Evolutionary conservation across 1,140 invertebrate genomes (phyloP), one percentile per base, ranked within the genome.

Genomic region (Drosophila pectinifera): DNA sequence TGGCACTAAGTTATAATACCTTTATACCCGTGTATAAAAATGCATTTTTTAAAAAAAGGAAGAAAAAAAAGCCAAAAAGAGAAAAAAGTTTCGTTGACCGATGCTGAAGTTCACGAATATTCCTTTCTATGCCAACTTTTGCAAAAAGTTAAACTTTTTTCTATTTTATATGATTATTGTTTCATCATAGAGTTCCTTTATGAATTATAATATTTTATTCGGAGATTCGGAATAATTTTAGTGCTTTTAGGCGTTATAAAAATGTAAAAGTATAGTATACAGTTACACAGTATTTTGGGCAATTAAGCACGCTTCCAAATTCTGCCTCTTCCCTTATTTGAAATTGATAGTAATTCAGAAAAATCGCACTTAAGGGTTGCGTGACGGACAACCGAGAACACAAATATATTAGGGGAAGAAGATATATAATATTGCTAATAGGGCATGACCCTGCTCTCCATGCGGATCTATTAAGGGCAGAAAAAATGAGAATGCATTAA

Each of bases 401-500:
- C 73, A 42, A 26, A 28, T 24, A 42, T 36, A 36, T 18, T 28
- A 31, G 61, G 59, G 58, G 39, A 62, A 58, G 36, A 64, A 36
- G 18, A 53, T 22, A 22, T 53, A 53, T 53, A 53, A 53, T 77
- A 81, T 81, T 75, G 57, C 54, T 78, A 78, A 74, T 78, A 61
- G 53, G 48, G 26, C 46, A 43, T 64, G 56, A 67, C 59, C 59
- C 59, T 36, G 49, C 31, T 11, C 28, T 31, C 59, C 26, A 59
- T 41, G 36, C 48, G 24, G 7, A 39, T 41, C 56, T 59, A 41
- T 24, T 61, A 59, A 58, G 49, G 69, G 51, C 57, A 73, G 39
- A 48, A 53, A 64, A 72, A 63, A 79, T 41, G 36, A 41, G 67
- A 86, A 82, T 85, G 74, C 63, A 75, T 36, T 78, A 74, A 81